These are phyloP conservation scores for Chionodraco myersi DNA, from an alignment of 2,113 vertebrate species.

Conservation along the genomic window DNA sequence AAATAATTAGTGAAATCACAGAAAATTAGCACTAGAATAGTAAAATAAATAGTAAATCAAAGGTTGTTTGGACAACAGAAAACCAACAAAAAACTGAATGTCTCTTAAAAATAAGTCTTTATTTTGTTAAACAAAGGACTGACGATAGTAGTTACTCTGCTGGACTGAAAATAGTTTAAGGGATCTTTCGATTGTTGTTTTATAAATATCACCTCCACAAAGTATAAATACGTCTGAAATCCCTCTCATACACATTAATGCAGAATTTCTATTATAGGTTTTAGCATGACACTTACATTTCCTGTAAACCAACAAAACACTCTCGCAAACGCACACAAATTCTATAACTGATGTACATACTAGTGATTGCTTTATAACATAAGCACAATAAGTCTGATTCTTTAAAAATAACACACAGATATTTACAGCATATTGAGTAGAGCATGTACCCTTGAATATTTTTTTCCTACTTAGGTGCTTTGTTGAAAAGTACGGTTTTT, in stretches of 20 bases:
- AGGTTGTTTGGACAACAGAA: background rate
- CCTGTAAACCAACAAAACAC: slow-evolving; percentile 67
- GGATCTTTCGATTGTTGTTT: slow-evolving; percentile 67
- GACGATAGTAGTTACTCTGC: slow-evolving; percentile 74
- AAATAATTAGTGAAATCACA: background rate
- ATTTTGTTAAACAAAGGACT: slow-evolving; percentile 82
- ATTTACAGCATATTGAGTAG: slow-evolving; percentile 73
- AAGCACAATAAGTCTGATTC: slow-evolving; percentile 46
- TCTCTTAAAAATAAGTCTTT: slow-evolving; percentile 85
- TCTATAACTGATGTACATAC: slow-evolving; percentile 55
- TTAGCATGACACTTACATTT: slow-evolving; percentile 68
- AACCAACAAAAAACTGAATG: background rate
- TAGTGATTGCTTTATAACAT: slow-evolving; percentile 63
- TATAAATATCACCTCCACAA: slow-evolving; percentile 81
- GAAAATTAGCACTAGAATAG: background rate
- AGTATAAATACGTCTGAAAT: slow-evolving; percentile 83
- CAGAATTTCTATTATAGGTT: slow-evolving; percentile 66
- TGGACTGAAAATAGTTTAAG: slow-evolving; percentile 70
- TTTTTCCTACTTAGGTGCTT: slow-evolving; percentile 35
- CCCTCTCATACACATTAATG: slow-evolving; percentile 74
- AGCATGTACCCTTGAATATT: slow-evolving; percentile 35
- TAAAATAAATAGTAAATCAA: background rate
- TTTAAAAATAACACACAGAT: slow-evolving; percentile 68
- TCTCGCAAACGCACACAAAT: slow-evolving; percentile 49
- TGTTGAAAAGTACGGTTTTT: slow-evolving; percentile 23